Percentiles rank a stretch among this genome's conserved stretches.
Conservation (phyloP, 2,888 invertebrate genomes). For the Selenia dentaria region DNA sequence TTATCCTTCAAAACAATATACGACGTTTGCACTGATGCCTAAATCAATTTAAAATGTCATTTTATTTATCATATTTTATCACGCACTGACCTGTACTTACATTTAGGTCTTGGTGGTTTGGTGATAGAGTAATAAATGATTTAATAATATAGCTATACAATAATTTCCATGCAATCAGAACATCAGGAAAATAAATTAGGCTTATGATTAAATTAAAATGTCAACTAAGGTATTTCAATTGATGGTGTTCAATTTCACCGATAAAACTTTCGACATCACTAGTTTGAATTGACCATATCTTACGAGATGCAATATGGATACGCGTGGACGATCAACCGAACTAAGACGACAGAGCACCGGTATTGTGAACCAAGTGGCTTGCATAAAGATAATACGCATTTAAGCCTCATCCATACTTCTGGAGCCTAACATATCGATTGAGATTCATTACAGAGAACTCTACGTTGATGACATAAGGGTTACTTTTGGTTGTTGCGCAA, state of each 20-base stretch:
- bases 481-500: slow-evolving; percentile 45
- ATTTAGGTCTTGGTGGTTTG: too few species aligned
- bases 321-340: slow-evolving; percentile 72
- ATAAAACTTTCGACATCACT: slow-evolving; percentile 44
- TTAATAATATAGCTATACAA: too few species aligned
- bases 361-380: slow-evolving; percentile 82
- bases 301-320: slow-evolving; percentile 74
- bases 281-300: slow-evolving; percentile 56
- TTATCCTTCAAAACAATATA: too few species aligned
- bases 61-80: too few species aligned
- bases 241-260: slow-evolving; percentile 33
- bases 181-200: too few species aligned
- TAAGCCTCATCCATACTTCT: slow-evolving; percentile 60
- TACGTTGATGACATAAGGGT: slow-evolving; percentile 50
- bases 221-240: too few species aligned
- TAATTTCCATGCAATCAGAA: too few species aligned
- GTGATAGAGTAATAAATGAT: too few species aligned
- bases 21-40: too few species aligned
- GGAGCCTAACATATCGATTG: slow-evolving; percentile 56
- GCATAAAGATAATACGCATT: slow-evolving; percentile 84
- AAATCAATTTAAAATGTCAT: too few species aligned
- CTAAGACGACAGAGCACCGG: slow-evolving; percentile 70
- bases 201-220: too few species aligned
- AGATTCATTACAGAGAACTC: slow-evolving; percentile 46
- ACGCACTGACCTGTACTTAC: too few species aligned